Percentiles rank a stretch among this genome's conserved stretches.
Evolutionary conservation across 2,113 vertebrate species (phyloP).

Genomic region (Equus quagga): DNA sequence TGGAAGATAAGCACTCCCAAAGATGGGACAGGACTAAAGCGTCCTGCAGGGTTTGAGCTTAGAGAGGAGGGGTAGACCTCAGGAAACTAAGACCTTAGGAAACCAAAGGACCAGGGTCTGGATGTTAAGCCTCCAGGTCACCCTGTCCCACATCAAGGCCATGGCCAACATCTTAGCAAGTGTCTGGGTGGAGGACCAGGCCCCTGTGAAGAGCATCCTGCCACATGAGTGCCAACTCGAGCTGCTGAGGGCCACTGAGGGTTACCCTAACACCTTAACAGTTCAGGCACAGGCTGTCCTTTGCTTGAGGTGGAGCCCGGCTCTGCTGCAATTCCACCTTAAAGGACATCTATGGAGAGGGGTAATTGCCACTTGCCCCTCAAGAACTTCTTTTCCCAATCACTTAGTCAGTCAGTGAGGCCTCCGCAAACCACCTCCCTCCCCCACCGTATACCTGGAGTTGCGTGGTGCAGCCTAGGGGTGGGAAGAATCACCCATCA

Average conservation of each 20-base stretch:
- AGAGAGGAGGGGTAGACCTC: background rate
- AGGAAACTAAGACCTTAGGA: background rate
- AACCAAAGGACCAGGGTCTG: background rate
- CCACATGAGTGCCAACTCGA: fast-evolving
- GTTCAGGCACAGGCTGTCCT: background rate
- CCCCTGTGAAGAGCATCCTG: background rate
- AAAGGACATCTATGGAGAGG: background rate
- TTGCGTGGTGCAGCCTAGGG: fast-evolving
- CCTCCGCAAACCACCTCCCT: background rate
- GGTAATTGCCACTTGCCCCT: background rate
- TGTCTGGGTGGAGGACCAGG: background rate
- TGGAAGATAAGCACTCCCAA: background rate
- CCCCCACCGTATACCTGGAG: background rate
- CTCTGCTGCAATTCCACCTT: background rate
- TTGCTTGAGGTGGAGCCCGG: background rate
- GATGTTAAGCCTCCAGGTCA: background rate
- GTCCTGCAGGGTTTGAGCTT: background rate
- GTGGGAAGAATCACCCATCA: background rate
- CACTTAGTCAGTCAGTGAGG: background rate
- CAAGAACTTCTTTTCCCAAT: background rate
- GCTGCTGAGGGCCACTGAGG: no score
- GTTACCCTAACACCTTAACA: no score
- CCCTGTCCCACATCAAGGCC: background rate
- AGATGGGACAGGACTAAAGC: background rate
- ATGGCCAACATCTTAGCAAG: background rate